Evolutionary conservation across 2,113 vertebrate genomes (phyloP).

Genomic region (Ciconia maguari): DNA sequence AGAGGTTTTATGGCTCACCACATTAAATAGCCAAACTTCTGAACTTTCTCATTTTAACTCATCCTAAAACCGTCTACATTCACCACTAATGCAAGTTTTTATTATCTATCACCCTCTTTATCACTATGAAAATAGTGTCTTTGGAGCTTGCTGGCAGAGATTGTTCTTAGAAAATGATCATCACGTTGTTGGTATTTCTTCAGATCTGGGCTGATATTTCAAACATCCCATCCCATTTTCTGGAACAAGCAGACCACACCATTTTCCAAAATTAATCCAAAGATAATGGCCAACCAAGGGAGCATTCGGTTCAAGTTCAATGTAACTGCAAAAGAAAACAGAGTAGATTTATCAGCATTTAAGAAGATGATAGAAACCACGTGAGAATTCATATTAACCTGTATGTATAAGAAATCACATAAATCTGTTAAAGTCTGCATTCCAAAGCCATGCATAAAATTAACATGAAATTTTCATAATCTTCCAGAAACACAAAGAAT

Average conservation of each 20-base stretch:
- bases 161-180: background rate
- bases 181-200: background rate
- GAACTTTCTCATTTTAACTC: background rate
- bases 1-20: background rate
- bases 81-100: background rate
- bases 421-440: background rate
- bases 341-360: background rate
- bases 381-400: background rate
- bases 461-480: background rate
- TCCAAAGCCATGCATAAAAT: background rate
- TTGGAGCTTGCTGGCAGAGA: background rate
- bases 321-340: conserved; percentile 79
- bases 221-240: conserved; percentile 73
- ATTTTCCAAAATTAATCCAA: conserved; percentile 85
- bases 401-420: background rate
- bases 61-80: background rate
- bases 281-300: conserved; percentile 78
- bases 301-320: conserved; percentile 84
- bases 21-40: background rate
- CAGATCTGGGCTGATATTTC: conserved; percentile 16
- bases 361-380: background rate
- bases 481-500: background rate
- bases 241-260: conserved; percentile 73
- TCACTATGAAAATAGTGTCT: background rate
- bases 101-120: background rate